phyloP scores from a whole-genome alignment of 1,140 invertebrate species.

The Lepeophtheirus salmonis region DNA sequence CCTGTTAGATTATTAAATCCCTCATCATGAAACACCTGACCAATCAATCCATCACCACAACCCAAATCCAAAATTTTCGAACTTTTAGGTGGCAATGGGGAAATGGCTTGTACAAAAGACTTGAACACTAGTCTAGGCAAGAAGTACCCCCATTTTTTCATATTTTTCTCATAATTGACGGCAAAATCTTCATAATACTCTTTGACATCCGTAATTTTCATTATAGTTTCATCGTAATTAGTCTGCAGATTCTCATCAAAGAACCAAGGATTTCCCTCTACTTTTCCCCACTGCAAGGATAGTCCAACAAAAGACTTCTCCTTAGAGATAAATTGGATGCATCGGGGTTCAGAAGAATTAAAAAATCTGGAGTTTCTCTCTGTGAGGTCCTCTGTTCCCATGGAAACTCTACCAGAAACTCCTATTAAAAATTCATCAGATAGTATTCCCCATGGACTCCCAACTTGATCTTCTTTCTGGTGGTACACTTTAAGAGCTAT shows the following conservation, averaged over 20 bases:
- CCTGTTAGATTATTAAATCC: neutral
- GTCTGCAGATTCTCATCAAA: neutral
- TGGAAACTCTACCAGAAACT: neutral
- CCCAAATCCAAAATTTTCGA: neutral
- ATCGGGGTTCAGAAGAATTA: neutral
- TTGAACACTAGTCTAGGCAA: neutral
- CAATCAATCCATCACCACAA: slow-evolving; percentile 4
- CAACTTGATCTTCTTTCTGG: neutral
- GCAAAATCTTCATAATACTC: slow-evolving; percentile 8
- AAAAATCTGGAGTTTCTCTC: neutral
- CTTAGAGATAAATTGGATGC: neutral
- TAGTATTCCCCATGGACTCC: neutral
- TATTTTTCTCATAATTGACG: neutral
- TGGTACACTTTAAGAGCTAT: neutral
- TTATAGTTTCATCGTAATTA: slow-evolving; percentile 5
- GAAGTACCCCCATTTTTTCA: slow-evolving; percentile 1
- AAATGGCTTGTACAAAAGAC: neutral
- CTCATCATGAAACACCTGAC: neutral
- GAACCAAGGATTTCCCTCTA: neutral
- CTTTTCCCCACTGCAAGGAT: neutral
- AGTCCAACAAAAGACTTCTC: neutral
- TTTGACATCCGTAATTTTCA: neutral
- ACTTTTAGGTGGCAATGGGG: neutral
- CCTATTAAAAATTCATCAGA: neutral
- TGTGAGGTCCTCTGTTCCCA: neutral